A percentile compares a stretch with the other conserved stretches of the same genome.
phyloP scores from a whole-genome alignment of 2,113 vertebrate species.

The Stictonetta naevosa region DNA sequence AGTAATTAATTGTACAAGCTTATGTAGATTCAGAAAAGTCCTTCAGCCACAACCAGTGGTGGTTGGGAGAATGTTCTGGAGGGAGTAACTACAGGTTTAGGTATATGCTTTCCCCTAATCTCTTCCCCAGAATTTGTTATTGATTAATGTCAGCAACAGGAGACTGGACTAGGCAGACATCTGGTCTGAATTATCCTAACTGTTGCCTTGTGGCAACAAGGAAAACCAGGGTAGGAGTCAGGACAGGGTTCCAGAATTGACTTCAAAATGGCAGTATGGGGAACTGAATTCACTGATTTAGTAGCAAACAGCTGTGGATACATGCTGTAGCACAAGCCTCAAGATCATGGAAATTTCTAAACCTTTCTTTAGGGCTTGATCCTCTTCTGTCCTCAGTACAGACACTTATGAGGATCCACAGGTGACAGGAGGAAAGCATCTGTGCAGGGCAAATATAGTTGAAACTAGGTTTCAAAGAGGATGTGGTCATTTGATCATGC shows the following conservation, averaged over 20 bases:
- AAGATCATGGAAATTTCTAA: background rate
- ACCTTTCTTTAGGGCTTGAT: background rate
- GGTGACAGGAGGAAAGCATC: background rate
- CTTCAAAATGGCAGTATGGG: background rate
- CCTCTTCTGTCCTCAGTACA: background rate
- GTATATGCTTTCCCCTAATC: background rate
- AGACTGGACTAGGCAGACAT: background rate
- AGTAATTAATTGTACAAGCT: background rate
- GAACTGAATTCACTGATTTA: background rate
- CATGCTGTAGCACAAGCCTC: rapidly evolving
- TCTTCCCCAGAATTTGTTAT: background rate
- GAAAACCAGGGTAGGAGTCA: background rate
- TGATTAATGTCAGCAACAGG: background rate
- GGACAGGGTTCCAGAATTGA: background rate
- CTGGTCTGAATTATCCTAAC: background rate
- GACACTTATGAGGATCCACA: background rate
- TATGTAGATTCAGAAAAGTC: background rate
- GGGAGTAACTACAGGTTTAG: background rate
- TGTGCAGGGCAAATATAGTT: background rate
- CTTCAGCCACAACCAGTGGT: background rate
- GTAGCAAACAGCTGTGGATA: background rate
- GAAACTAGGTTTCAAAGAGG: background rate
- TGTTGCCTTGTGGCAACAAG: background rate
- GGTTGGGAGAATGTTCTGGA: background rate
- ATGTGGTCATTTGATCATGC: background rate